Percentiles rank a stretch among this genome's conserved stretches.
Evolutionary conservation across 1,140 invertebrate genomes (phyloP).

Genomic region (Bilobella aurantiaca): DNA sequence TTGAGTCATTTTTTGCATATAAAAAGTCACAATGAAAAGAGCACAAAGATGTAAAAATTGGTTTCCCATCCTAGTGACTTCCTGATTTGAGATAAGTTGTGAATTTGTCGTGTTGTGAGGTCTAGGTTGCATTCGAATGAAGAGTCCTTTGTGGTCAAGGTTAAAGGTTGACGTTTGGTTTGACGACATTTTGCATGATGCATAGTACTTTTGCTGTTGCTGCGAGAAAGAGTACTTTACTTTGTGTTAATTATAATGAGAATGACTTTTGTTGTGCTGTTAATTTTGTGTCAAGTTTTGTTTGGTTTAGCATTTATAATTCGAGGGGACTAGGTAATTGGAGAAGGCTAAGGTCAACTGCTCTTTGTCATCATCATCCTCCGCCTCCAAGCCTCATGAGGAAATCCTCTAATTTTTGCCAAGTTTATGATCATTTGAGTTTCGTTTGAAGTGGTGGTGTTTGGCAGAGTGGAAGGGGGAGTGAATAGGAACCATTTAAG

Average conservation of each 20-base stretch:
- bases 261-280: not conserved
- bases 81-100: too few relatives aligned
- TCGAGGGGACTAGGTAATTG: not conserved
- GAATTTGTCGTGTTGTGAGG: too few relatives aligned
- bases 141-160: too few relatives aligned
- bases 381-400: not conserved
- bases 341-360: conserved; percentile 1
- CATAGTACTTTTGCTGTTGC: not conserved
- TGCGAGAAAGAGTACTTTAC: not conserved
- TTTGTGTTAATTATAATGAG: not conserved
- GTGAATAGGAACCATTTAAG: too few relatives aligned
- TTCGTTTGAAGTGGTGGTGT: not conserved
- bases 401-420: not conserved
- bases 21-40: too few relatives aligned
- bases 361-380: too few relatives aligned
- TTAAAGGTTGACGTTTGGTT: not conserved
- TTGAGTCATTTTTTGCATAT: too few relatives aligned
- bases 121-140: too few relatives aligned
- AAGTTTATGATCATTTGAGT: not conserved
- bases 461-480: not conserved
- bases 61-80: too few relatives aligned
- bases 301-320: not conserved
- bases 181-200: not conserved
- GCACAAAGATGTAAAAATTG: too few relatives aligned
- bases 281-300: not conserved